Evolutionary conservation across 2,888 invertebrate species (phyloP).

Genomic region (Chrysodeixis includens): DNA sequence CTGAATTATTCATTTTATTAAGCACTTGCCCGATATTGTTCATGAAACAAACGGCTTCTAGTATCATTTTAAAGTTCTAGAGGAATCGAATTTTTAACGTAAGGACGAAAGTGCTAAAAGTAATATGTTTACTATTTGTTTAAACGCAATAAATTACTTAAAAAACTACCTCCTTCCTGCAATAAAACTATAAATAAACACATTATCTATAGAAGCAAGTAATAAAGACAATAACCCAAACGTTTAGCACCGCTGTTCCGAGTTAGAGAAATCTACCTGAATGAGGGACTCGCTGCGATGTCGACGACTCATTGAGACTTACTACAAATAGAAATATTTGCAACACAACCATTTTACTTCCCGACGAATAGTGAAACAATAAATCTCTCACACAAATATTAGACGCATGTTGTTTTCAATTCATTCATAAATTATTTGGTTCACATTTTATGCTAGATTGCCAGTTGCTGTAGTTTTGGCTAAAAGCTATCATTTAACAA

Average conservation of each 20-base stretch:
- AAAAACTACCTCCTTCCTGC: not conserved
- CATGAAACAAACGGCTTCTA: too few relatives aligned
- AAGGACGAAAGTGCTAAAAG: too few relatives aligned
- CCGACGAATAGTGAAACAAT: not conserved
- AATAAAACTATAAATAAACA: not conserved
- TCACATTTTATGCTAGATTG: too few relatives aligned
- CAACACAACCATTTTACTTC: not conserved
- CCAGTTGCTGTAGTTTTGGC: too few relatives aligned
- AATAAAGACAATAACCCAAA: conserved; percentile 16
- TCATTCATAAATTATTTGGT: too few relatives aligned
- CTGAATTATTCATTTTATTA: too few relatives aligned
- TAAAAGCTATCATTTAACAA: too few relatives aligned
- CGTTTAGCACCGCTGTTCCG: conserved; percentile 48
- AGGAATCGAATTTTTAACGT: too few relatives aligned
- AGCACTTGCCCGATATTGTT: too few relatives aligned
- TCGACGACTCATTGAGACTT: conserved; percentile 26
- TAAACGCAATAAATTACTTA: not conserved
- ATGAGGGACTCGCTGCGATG: conserved; percentile 18
- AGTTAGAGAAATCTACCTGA: conserved; percentile 59
- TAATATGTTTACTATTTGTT: too few relatives aligned
- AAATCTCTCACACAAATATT: not conserved
- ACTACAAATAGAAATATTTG: conserved; percentile 22
- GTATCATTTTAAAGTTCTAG: too few relatives aligned
- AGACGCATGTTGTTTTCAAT: too few relatives aligned
- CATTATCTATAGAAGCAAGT: not conserved